phyloP scores from a whole-genome alignment of 2,113 vertebrate species.

The Calidris pugnax region DNA sequence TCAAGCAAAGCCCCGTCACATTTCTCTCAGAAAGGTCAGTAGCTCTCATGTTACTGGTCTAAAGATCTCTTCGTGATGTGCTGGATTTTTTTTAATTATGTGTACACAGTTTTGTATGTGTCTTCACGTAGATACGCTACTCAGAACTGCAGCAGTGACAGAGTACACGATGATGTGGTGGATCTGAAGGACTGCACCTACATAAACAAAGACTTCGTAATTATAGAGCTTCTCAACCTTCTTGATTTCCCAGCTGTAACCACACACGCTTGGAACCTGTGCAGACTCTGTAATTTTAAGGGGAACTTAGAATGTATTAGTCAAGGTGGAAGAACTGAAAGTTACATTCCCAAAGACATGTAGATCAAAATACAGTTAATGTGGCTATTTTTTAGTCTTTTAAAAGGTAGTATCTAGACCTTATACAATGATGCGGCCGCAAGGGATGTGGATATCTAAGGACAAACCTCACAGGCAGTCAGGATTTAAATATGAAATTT shows the following conservation, averaged over 20 bases:
- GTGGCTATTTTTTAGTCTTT: neutral
- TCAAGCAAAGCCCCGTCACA: constrained; percentile 64
- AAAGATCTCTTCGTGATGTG: constrained; percentile 53
- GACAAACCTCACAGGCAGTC: neutral
- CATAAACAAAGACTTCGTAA: constrained; percentile 57
- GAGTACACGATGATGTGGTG: constrained; percentile 42
- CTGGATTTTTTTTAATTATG: constrained; percentile 41
- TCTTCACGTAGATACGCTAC: neutral
- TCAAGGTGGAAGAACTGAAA: neutral
- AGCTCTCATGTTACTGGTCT: constrained; percentile 68
- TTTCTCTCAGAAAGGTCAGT: constrained; percentile 81
- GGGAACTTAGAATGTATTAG: neutral
- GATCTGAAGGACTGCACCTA: constrained; percentile 32
- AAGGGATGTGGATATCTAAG: neutral
- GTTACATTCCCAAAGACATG: neutral
- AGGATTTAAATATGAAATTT: neutral
- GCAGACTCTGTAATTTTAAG: constrained; percentile 4
- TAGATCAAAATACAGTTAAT: neutral
- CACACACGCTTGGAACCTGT: neutral
- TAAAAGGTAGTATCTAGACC: neutral
- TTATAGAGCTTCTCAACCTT: neutral
- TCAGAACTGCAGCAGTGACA: constrained; percentile 26
- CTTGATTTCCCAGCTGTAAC: neutral
- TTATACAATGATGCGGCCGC: neutral
- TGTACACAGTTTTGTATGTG: neutral